Evolutionary conservation across 2,797 vertebrate species (phyloP), one percentile per base, ranked within the genome.

Genomic region (Enteromius radiatus): DNA sequence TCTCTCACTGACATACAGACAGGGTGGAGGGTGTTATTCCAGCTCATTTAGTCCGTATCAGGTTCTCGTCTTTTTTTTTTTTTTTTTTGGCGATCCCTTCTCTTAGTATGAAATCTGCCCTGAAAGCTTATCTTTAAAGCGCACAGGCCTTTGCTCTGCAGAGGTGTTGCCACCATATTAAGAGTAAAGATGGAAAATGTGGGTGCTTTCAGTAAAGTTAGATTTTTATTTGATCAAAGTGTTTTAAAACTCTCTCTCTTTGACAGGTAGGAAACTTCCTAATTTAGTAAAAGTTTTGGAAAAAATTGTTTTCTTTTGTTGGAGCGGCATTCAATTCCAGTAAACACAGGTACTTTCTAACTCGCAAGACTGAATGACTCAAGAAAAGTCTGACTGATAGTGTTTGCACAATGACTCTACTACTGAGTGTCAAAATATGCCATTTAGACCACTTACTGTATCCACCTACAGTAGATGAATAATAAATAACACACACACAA

Each of bases 1-100:
- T 76, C 75, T 74, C 52, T 36, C 71, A 76, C 76, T 80, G 47
- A 86, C 78, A 85, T 65, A 85, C 75, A 61, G 76, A 15, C 61
- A 73, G 70, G 85, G 69, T 79, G 85, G 84, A 75, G 80, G 84
- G 84, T 89, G 89, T 87, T 88, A 85, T 90, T 88, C 52, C 82
- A 90, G 80, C 82, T 76, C 61, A 75, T 75, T 67, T 68, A 76
- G 79, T 67, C 71, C 10, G 19, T 59, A 80, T 85, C 47, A 64
- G 63, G 78, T 87, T 88, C 52, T 80, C 17, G 36, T 21, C 6
- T 47, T 33, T 74, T 77, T 83, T 0, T 0, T 2, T n/a, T 75
- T 76, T 84, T 76, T 43, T 54, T 49, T 84, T 38, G 78, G 68
- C 23, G 45, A 56, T 23, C 26, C 54, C 64, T 84, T 71, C 38